Conservation (phyloP, 2,888 invertebrate genomes). For the Trypoxylon attenuatum region DNA sequence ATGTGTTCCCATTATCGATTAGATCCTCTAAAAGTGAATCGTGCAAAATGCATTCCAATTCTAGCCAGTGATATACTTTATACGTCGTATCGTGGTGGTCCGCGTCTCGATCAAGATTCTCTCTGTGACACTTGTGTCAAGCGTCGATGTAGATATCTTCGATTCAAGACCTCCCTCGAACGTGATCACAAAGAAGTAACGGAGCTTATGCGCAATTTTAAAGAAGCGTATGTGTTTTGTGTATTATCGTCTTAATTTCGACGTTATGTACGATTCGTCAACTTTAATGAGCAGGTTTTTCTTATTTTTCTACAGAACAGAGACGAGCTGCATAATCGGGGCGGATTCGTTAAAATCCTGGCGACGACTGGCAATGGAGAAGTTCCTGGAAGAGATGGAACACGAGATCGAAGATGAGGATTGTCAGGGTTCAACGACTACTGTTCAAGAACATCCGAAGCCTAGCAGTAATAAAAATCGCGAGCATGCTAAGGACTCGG, state of each 20-base stretch:
- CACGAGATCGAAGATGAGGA: slow-evolving; percentile 56
- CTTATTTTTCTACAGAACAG: slow-evolving; percentile 49
- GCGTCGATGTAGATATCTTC: slow-evolving; percentile 74
- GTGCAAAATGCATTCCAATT: slow-evolving; percentile 74
- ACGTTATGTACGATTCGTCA: background rate
- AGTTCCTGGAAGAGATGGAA: slow-evolving; percentile 62
- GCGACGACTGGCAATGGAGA: slow-evolving; percentile 75
- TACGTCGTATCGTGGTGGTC: slow-evolving; percentile 74
- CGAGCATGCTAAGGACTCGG: slow-evolving; percentile 45
- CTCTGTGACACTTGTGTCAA: slow-evolving; percentile 75
- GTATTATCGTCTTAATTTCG: background rate
- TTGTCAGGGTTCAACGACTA: slow-evolving; percentile 15
- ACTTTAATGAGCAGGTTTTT: background rate
- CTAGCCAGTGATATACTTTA: slow-evolving; percentile 73
- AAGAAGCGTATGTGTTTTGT: slow-evolving; percentile 61
- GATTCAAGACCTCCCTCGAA: slow-evolving; percentile 74
- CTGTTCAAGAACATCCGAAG: slow-evolving; percentile 40
- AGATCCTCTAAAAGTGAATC: slow-evolving; percentile 73
- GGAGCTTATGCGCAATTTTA: slow-evolving; percentile 71
- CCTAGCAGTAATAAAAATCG: slow-evolving; percentile 49
- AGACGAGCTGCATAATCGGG: slow-evolving; percentile 76
- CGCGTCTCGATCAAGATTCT: slow-evolving; percentile 71
- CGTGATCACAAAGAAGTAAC: slow-evolving; percentile 76
- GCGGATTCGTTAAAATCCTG: slow-evolving; percentile 77
- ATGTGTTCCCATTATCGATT: slow-evolving; percentile 75